Evolutionary conservation across 2,888 invertebrate genomes (phyloP), one percentile per base, ranked within the genome.

Genomic region (Steinernema hermaphroditum): DNA sequence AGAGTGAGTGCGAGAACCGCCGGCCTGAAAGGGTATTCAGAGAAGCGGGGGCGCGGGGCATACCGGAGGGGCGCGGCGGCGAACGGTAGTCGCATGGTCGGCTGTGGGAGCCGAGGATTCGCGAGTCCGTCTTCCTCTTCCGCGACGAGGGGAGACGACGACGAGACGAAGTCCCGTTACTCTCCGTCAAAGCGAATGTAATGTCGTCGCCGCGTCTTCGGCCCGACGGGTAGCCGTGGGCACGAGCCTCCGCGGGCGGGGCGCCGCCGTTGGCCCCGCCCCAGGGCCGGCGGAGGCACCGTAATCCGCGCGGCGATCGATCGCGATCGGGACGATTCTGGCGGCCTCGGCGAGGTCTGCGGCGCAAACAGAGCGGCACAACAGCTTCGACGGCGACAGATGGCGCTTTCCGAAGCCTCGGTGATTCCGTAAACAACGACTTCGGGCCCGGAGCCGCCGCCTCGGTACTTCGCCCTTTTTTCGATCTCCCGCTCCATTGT

Each of bases 101-200:
- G 62, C 62, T 62, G 32, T n/a, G 62, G 32, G 27, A 62, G 62
- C 62, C 62, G 32, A 62, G 62, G 62, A 62, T 62, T 62, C 62
- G 62, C 62, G 37, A 32, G 62, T 24, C 29, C 62, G 29, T 62
- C 29, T 32, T 29, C 27, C 27, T 27, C 54, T 54, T 62, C 62
- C 32, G 19, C 9, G 32, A 16, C 32, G 62, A 32, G 62, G 27
- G 19, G 27, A 29, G 62, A 32, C 4, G 54, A 54, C 54, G 54
- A 54, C 27, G 62, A 62, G 62, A 62, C 32, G 62, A 62, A 27
- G 62, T 62, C 62, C 32, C 62, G 62, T 32, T 62, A 62, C 62
- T 62, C 62, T 62, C 32, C 62, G 62, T 62, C 62, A 62, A 62
- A 62, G 62, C 62, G 62, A 62, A 62, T 62, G 62, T 62, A 62